These are phyloP conservation scores for Anoplius nigerrimus DNA, from an alignment of 2,888 invertebrate species.

Conservation along the genomic window DNA sequence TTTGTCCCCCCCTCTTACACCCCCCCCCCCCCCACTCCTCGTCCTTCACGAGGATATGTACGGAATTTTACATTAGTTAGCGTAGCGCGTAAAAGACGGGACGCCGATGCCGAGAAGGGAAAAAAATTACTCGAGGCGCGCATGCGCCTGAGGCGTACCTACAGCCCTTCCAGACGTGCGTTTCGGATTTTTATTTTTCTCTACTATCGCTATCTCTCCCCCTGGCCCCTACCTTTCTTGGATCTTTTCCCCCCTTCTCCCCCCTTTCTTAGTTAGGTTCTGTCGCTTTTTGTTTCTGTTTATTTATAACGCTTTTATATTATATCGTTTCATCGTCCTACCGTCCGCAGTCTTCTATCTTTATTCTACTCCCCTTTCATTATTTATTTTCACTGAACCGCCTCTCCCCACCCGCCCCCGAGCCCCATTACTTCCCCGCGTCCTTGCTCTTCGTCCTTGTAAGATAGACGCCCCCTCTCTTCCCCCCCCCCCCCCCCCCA, in stretches of 20 bases:
- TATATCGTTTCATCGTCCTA: slow-evolving; percentile 45
- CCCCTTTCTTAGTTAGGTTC: slow-evolving; percentile 16
- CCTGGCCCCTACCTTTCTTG: too few relatives aligned
- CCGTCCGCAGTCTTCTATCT: slow-evolving; percentile 25
- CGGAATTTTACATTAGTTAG: not conserved
- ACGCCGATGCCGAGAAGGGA: too few relatives aligned
- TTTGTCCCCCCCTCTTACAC: too few relatives aligned
- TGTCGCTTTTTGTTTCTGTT: slow-evolving; percentile 33
- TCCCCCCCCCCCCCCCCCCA: too few relatives aligned
- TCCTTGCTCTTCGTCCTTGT: too few relatives aligned
- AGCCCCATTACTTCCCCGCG: not conserved
- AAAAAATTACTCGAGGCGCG: too few relatives aligned
- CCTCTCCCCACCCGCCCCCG: slow-evolving; percentile 11
- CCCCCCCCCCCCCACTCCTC: too few relatives aligned
- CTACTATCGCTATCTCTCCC: too few relatives aligned
- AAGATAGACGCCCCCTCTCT: slow-evolving; percentile 45
- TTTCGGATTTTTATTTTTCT: slow-evolving; percentile 11
- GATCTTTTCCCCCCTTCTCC: not conserved
- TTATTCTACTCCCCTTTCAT: slow-evolving; percentile 13
- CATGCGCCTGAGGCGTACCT: slow-evolving; percentile 33
- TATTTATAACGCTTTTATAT: slow-evolving; percentile 49
- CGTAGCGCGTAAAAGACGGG: not conserved
- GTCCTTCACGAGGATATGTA: too few relatives aligned
- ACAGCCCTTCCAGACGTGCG: slow-evolving; percentile 28
- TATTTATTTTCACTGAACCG: slow-evolving; percentile 35